Evolutionary conservation across 2,113 vertebrate genomes (phyloP).

Genomic region (Aptenodytes patagonicus): DNA sequence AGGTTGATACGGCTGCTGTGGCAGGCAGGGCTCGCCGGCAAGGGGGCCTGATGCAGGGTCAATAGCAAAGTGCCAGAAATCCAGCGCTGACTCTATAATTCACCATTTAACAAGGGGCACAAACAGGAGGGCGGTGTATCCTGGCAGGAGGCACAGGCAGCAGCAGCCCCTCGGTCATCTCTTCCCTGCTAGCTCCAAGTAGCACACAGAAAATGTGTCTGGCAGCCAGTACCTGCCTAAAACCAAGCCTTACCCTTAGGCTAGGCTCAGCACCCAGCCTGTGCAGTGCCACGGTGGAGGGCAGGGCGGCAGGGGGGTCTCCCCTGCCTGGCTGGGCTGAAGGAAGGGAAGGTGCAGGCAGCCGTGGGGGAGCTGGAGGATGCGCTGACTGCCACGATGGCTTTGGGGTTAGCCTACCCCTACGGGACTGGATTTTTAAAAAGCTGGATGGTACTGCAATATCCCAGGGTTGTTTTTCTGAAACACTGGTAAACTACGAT

Average conservation of each 20-base stretch:
- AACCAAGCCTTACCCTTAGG: background rate
- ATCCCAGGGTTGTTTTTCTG: background rate
- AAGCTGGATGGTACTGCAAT: background rate
- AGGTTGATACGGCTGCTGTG: rapidly evolving
- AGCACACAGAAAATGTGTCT: background rate
- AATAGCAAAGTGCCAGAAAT: background rate
- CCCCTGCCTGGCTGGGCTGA: background rate
- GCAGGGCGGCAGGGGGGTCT: background rate
- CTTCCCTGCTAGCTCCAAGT: background rate
- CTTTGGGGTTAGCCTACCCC: background rate
- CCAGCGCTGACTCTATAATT: rapidly evolving
- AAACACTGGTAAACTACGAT: background rate
- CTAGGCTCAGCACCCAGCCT: background rate
- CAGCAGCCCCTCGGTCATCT: background rate
- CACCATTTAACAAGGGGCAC: background rate
- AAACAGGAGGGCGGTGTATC: background rate
- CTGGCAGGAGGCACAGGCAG: background rate
- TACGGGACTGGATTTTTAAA: background rate
- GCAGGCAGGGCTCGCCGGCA: background rate
- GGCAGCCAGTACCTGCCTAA: background rate
- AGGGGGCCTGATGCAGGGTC: background rate
- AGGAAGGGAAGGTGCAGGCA: background rate
- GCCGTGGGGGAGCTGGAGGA: background rate
- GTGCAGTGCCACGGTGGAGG: background rate
- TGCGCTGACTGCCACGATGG: rapidly evolving